Evolutionary conservation across 2,113 vertebrate genomes (phyloP).

Genomic region (Bettongia penicillata): DNA sequence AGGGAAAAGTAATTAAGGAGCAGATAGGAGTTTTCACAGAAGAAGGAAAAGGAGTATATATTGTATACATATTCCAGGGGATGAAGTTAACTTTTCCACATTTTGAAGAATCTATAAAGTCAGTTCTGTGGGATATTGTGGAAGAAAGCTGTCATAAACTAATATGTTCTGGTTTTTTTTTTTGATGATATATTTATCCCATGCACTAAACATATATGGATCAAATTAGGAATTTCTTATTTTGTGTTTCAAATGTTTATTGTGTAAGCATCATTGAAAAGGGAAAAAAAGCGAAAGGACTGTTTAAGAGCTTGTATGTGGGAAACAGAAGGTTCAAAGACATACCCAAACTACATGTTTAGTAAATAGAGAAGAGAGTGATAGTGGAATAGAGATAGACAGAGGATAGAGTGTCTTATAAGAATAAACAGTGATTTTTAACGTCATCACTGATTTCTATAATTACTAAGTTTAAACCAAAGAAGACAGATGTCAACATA

Average conservation of each 20-base stretch:
- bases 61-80: background rate
- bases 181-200: background rate
- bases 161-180: background rate
- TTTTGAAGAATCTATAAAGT: background rate
- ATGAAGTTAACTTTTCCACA: background rate
- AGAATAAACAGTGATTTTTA: background rate
- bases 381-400: background rate
- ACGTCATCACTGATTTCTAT: background rate
- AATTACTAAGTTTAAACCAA: background rate
- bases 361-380: background rate
- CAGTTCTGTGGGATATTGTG: background rate
- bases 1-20: background rate
- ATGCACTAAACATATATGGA: background rate
- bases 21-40: background rate
- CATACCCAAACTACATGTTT: background rate
- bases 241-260: background rate
- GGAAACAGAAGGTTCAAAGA: background rate
- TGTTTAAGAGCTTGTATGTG: background rate
- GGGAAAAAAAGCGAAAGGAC: background rate
- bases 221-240: background rate
- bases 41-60: background rate
- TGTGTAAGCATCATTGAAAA: slow-evolving; percentile 3
- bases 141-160: background rate
- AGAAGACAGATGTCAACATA: slow-evolving; percentile 21
- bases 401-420: background rate